phyloP scores from a whole-genome alignment of 2,888 invertebrate species.

The Drosophila anceps region DNA sequence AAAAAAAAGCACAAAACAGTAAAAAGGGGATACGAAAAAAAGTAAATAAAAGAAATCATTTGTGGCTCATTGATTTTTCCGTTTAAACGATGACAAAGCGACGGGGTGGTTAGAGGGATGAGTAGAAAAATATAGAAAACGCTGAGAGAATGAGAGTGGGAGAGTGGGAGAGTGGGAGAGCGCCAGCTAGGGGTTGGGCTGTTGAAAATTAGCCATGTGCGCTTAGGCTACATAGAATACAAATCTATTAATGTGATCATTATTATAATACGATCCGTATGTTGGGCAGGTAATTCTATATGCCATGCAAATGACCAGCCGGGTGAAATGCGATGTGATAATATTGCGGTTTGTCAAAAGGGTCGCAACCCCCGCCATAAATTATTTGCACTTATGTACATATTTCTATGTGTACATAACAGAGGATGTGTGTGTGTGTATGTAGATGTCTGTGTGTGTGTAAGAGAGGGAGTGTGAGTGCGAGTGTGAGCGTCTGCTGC shows the following conservation, averaged over 20 bases:
- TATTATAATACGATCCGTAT: conserved; percentile 36
- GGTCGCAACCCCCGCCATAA: conserved; percentile 45
- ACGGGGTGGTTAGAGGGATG: conserved; percentile 29
- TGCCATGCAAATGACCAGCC: conserved; percentile 29
- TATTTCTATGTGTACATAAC: conserved; percentile 62
- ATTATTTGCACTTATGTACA: conserved; percentile 64
- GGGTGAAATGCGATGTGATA: conserved; percentile 48
- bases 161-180: conserved; percentile 22
- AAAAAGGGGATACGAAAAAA: not conserved
- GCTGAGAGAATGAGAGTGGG: conserved; percentile 12
- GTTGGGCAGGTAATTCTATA: not conserved
- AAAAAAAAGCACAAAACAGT: not conserved
- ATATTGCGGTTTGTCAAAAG: conserved; percentile 38
- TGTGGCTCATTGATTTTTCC: conserved; percentile 55
- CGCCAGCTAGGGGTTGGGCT: conserved; percentile 10
- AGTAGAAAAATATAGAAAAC: conserved; percentile 25
- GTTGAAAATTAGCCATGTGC: conserved; percentile 12
- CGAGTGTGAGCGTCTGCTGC: conserved; percentile 26
- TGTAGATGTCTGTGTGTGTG: conserved; percentile 20
- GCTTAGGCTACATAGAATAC: conserved; percentile 9
- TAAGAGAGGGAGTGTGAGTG: conserved; percentile 14
- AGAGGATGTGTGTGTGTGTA: conserved; percentile 24
- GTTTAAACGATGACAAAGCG: conserved; percentile 29
- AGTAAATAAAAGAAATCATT: conserved; percentile 35
- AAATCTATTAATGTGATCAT: conserved; percentile 30